Conservation (phyloP, 2,113 vertebrate genomes). For the Mungos mungo region DNA sequence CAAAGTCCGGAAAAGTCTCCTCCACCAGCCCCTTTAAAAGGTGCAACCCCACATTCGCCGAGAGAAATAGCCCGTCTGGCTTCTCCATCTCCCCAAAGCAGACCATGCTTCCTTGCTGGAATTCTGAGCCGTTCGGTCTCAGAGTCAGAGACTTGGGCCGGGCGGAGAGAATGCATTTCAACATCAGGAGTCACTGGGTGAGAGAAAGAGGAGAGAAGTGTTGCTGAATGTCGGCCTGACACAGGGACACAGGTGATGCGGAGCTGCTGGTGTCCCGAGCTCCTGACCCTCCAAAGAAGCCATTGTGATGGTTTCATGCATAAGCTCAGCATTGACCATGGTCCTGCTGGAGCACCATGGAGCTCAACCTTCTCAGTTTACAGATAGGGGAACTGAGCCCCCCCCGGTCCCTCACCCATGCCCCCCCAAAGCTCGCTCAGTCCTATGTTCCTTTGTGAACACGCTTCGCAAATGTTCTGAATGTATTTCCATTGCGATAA, state of each 20-base stretch:
- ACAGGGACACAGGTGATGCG: rapidly evolving
- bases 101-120: neutral
- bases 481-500: neutral
- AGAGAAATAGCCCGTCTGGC: neutral
- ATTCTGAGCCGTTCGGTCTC: neutral
- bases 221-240: neutral
- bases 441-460: rapidly evolving
- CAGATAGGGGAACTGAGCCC: no score
- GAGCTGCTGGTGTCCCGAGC: neutral
- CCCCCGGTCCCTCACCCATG: rapidly evolving
- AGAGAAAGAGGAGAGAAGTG: rapidly evolving
- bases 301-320: neutral
- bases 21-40: neutral
- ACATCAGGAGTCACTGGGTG: neutral
- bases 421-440: neutral
- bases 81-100: neutral
- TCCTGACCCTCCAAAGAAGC: neutral
- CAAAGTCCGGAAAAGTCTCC: neutral
- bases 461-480: neutral
- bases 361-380: neutral
- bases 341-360: neutral
- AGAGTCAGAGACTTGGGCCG: neutral
- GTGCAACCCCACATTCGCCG: rapidly evolving
- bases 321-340: rapidly evolving
- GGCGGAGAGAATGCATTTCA: neutral